Conservation (phyloP, 2,797 vertebrate species). For the Rhinatrema bivittatum region DNA sequence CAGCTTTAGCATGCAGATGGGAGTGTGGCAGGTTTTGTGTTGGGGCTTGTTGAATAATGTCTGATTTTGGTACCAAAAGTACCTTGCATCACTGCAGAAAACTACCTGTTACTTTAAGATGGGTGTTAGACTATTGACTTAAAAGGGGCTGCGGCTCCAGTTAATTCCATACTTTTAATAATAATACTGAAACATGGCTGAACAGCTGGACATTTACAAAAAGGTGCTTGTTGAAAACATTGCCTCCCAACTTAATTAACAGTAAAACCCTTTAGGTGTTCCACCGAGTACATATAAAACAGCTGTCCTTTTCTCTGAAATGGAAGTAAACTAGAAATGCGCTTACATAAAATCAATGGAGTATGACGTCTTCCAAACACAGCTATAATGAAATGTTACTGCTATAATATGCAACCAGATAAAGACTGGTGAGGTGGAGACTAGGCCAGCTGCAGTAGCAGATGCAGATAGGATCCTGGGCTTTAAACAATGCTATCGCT, state of each 20-base stretch:
- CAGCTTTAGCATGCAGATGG: too few relatives aligned
- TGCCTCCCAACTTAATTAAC: constrained; percentile 46
- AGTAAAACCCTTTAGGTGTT: constrained; percentile 35
- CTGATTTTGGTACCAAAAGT: too few relatives aligned
- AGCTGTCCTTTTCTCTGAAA: constrained; percentile 37
- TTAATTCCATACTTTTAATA: constrained; percentile 6
- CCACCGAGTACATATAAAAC: constrained; percentile 36
- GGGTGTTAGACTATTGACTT: not conserved
- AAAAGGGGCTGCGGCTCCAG: not conserved
- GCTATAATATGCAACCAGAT: constrained; percentile 30
- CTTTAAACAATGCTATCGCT: constrained; percentile 33
- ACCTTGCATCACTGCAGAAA: too few relatives aligned
- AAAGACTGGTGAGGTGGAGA: constrained; percentile 23
- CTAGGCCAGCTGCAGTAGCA: constrained; percentile 47
- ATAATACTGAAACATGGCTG: constrained; percentile 11
- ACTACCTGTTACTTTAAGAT: not conserved
- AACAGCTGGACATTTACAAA: constrained; percentile 33
- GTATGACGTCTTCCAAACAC: constrained; percentile 42
- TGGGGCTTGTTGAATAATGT: too few relatives aligned
- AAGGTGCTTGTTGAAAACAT: constrained; percentile 38
- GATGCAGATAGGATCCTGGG: constrained; percentile 31
- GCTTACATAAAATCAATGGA: constrained; percentile 49
- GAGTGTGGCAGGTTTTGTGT: too few relatives aligned
- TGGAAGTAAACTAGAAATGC: constrained; percentile 37
- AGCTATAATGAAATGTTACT: constrained; percentile 38